Evolutionary conservation across 2,113 vertebrate genomes (phyloP).

Genomic region (Aspidoscelis tigris): DNA sequence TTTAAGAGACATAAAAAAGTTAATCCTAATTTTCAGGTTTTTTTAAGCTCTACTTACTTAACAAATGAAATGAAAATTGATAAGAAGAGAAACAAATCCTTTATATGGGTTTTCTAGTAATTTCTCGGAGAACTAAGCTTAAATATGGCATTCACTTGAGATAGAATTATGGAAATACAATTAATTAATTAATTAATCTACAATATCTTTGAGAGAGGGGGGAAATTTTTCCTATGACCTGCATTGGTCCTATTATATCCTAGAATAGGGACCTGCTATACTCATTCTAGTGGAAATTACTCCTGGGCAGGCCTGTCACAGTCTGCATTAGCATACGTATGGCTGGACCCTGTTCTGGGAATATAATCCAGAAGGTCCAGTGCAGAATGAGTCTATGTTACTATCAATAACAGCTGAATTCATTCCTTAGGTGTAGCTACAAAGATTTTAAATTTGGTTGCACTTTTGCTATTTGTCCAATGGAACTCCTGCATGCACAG

Average conservation of each 20-base stretch:
- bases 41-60: neutral
- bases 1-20: neutral
- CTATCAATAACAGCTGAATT: no score
- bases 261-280: no score
- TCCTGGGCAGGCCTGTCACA: no score
- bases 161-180: neutral
- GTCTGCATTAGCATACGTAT: no score
- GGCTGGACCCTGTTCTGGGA: no score
- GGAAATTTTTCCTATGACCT: neutral
- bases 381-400: neutral
- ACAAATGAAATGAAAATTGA: neutral
- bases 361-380: no score
- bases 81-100: neutral
- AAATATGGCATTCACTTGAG: neutral
- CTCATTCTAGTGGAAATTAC: no score
- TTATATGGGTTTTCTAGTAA: neutral
- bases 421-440: no score
- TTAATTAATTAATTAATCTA: neutral
- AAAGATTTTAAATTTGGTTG: no score
- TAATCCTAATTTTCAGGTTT: neutral
- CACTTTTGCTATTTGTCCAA: no score
- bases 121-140: neutral
- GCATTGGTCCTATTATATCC: no score
- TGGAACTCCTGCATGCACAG: no score
- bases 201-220: neutral